Base-by-base conservation (phyloP, 1,140 invertebrate genomes). In the Pachypeltis micranthus region DNA sequence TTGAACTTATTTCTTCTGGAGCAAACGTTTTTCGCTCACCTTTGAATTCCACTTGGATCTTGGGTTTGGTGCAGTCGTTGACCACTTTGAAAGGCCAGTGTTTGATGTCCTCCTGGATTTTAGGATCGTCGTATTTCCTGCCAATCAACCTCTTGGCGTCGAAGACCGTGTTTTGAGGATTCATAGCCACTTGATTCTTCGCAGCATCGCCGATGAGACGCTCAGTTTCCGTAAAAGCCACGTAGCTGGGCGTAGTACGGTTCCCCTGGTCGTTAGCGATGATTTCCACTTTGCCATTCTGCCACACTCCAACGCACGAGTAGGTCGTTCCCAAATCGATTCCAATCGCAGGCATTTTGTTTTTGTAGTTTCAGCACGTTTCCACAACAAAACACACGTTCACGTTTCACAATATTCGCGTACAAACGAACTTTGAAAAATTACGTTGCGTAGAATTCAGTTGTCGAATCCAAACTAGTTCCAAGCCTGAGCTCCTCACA, bases 191-290 rank as follows among this genome's bases (percentile, higher is more conserved):
- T 77, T 91, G 89, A 75, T 96, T 96, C 76, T 97, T 97, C 69
- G 94, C 94, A 64, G 93, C 93, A 82, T 97, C 94, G 63, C 94
- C 94, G 75, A 97, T 95, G 67, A 97, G 85, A 76, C 95, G 87
- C 76, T 98, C 94, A 3, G 89, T 93, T 71, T 98, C 94, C 58
- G 91, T 96, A 80, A 98, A 97, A 64, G 93, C 93, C 47, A 98
- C 94, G 82, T 96, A 97, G 63, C 90, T 93, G 59, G 95, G 95
- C 62, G 95, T 98, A 31, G 94, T 98, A 71, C 94, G 81, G 80
- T 98, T 98, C 73, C 93, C 94, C 76, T 98, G 93, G 76, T 96
- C 93, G 74, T 96, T 97, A 68, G 93, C 93, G 76, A 97, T 96
- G 72, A 97, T 96, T 81, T 97, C 93, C 58, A 97, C 93, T 77